These are phyloP conservation scores for Dioctria linearis DNA, from an alignment of 2,888 invertebrate genomes.

Conservation along the genomic window DNA sequence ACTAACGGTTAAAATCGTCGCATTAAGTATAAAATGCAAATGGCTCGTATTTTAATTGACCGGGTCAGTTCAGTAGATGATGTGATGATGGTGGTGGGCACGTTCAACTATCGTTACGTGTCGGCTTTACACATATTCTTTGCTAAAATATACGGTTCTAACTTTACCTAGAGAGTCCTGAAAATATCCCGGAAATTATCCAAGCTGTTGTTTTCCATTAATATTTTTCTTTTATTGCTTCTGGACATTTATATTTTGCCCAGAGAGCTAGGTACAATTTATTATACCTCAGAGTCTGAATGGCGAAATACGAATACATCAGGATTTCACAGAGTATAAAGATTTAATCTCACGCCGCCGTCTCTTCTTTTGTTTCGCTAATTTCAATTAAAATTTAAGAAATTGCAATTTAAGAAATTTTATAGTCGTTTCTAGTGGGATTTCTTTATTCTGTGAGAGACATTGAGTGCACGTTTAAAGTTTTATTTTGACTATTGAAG, in stretches of 20 bases:
- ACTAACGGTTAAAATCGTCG: conserved; percentile 29
- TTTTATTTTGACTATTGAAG: too few species aligned
- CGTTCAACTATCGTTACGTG: neutral
- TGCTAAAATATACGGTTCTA: too few species aligned
- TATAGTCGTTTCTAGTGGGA: neutral
- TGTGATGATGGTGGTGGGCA: neutral
- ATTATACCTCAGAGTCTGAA: neutral
- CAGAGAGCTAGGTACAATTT: neutral
- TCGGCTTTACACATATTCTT: too few species aligned
- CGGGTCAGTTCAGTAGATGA: neutral
- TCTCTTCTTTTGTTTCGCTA: conserved; percentile 31
- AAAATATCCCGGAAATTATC: neutral
- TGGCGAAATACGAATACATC: conserved; percentile 1
- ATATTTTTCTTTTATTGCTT: neutral
- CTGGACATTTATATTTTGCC: neutral
- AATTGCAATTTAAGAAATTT: conserved; percentile 11
- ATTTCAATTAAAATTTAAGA: conserved; percentile 31
- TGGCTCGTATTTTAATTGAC: conserved; percentile 20
- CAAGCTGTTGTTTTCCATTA: neutral
- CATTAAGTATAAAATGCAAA: conserved; percentile 28
- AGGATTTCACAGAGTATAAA: conserved; percentile 24
- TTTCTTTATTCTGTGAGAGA: too few species aligned
- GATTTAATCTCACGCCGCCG: conserved; percentile 28
- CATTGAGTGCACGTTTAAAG: too few species aligned
- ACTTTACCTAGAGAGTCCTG: neutral